Evolutionary conservation across 2,113 vertebrate genomes (phyloP).

Genomic region (Marcusenius ussheri): DNA sequence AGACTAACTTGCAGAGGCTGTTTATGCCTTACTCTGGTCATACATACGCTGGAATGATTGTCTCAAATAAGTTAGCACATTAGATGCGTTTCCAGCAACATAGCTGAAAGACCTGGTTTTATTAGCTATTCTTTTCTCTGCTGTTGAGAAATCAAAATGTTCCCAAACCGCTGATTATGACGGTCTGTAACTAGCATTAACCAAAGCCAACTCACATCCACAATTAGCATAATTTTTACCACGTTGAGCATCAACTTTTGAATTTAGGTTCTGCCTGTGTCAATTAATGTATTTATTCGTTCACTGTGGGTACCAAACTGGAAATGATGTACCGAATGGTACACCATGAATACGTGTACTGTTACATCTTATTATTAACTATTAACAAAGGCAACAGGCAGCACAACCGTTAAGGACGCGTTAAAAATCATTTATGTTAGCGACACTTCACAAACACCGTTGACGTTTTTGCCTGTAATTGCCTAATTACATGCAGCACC

Average conservation of each 20-base stretch:
- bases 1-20: neutral
- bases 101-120: neutral
- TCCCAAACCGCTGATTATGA: neutral
- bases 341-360: neutral
- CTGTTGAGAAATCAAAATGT: neutral
- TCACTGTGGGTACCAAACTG: neutral
- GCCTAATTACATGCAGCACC: neutral
- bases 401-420: neutral
- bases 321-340: neutral
- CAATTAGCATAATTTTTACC: neutral
- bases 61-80: neutral
- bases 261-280: neutral
- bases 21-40: neutral
- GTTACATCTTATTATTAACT: neutral
- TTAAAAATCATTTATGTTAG: neutral
- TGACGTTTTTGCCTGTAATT: constrained; percentile 12
- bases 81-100: neutral
- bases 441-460: neutral
- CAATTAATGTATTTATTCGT: neutral
- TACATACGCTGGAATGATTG: neutral
- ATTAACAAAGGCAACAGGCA: neutral
- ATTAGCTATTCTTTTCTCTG: neutral
- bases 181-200: neutral
- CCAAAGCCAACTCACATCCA: neutral
- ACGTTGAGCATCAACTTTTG: neutral